Base-by-base conservation (phyloP, 2,113 vertebrate genomes). In the Thymallus thymallus region DNA sequence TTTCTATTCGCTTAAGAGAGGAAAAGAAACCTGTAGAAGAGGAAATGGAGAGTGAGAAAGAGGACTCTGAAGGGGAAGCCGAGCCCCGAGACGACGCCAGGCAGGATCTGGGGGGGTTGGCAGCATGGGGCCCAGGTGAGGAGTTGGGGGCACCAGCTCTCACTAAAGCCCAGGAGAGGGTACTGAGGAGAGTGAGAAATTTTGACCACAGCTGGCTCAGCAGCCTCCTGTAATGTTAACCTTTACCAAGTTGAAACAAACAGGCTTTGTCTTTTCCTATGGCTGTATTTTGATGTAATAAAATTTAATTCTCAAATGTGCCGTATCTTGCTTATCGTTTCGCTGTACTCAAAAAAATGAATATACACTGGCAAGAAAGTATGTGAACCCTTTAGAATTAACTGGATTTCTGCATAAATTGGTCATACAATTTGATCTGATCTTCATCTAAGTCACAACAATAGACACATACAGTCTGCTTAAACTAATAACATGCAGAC, bases 141-240 rank as follows among this genome's bases (percentile, higher is more conserved):
- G 87, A 88, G 0, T 4, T 7, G 0, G 20, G 65, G 0, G 35
- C 75, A 0, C 82, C 79, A 0, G 83, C 90, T 71, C 86, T 96
- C 3, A 94, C 94, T 0, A 97, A 94, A 91, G 85, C 89, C 6
- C 91, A 97, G 80, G 87, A 90, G 55, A 96, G 86, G 78, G 94
- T 97, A 77, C 90, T 98, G 82, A 93, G 91, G 62, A 93, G 91
- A 77, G 81, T 98, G 76, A 93, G 92, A 79, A 97, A 92, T 88
- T 84, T 84, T 2, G 95, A 98, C 91, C 95, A 93, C 73, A 94
- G 94, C 84, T 99, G 97, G 97, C 61, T 95, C 10, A 51, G 80
- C 71, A 71, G 48, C 14, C 64, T 88, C 18, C 24, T 85, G 74
- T 73, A 83, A 74, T 76, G 78, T 5, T 90, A 80, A 82, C 35